Evolutionary conservation across 2,797 vertebrate genomes (phyloP).

Genomic region (Silurus aristotelis): DNA sequence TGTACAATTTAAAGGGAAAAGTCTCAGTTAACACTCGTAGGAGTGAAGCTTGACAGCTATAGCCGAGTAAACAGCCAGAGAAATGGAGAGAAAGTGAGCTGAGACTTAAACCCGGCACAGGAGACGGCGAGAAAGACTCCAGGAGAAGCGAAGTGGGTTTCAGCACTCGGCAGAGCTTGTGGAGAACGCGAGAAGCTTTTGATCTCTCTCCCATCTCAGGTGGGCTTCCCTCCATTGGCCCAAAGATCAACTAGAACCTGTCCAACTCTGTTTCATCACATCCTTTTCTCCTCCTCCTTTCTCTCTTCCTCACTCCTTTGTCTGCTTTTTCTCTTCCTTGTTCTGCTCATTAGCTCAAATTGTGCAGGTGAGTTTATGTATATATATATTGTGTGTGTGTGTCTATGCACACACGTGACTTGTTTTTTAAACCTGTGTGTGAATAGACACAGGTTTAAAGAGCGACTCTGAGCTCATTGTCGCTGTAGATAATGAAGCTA

Average conservation of each 20-base stretch:
- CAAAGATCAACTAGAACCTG: slow-evolving; percentile 42
- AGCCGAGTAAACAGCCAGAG: not conserved
- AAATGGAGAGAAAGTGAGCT: not conserved
- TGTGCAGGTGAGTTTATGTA: not conserved
- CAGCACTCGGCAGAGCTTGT: not conserved
- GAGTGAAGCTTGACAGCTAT: not conserved
- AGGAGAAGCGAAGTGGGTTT: slow-evolving; percentile 1
- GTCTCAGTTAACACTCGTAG: not conserved
- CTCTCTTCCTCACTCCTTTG: slow-evolving; percentile 7
- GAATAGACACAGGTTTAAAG: slow-evolving; percentile 22
- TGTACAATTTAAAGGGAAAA: not conserved
- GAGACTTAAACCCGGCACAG: not conserved
- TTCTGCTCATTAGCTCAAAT: slow-evolving; percentile 30
- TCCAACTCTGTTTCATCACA: slow-evolving; percentile 22
- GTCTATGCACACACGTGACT: not conserved
- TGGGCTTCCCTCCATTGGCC: slow-evolving; percentile 12
- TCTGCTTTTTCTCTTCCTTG: not conserved
- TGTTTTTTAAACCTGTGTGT: not conserved
- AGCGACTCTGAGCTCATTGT: slow-evolving; percentile 13
- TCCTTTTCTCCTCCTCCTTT: not conserved
- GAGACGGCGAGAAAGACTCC: not conserved
- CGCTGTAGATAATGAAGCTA: slow-evolving; percentile 37
- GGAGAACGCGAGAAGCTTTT: slow-evolving; percentile 20
- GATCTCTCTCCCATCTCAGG: slow-evolving; percentile 22
- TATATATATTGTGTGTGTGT: not conserved